phyloP scores from a whole-genome alignment of 2,888 invertebrate genomes.

The Dendrolimus pini region DNA sequence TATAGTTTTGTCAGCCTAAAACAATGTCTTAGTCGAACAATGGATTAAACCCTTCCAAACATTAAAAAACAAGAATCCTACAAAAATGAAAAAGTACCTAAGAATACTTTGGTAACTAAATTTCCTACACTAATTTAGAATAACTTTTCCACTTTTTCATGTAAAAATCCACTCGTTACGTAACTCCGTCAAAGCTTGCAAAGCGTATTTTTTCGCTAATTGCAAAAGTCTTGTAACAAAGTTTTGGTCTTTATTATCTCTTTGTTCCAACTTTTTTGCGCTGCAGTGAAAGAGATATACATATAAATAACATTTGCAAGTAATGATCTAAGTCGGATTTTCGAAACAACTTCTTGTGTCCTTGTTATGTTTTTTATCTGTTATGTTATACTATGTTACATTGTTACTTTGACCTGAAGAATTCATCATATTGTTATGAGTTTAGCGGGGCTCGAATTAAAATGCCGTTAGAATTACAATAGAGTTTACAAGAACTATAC shows the following conservation, averaged over 20 bases:
- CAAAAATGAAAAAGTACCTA: background rate
- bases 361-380: too few species aligned
- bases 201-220: conserved; percentile 7
- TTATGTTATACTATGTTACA: too few species aligned
- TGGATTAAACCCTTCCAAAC: background rate
- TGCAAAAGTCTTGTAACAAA: conserved; percentile 8
- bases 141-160: background rate
- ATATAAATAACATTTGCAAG: too few species aligned
- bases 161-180: conserved; percentile 4
- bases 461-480: too few species aligned
- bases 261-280: conserved; percentile 7
- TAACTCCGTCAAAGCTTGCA: conserved; percentile 3
- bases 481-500: too few species aligned
- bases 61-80: background rate
- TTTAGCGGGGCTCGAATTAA: too few species aligned
- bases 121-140: background rate
- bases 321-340: too few species aligned
- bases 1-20: background rate
- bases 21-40: background rate
- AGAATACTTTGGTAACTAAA: background rate
- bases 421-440: too few species aligned
- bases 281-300: background rate
- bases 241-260: conserved; percentile 7
- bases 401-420: too few species aligned
- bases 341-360: too few species aligned